Evolutionary conservation across 2,797 vertebrate genomes (phyloP).

Genomic region (Xenentodon cancila): DNA sequence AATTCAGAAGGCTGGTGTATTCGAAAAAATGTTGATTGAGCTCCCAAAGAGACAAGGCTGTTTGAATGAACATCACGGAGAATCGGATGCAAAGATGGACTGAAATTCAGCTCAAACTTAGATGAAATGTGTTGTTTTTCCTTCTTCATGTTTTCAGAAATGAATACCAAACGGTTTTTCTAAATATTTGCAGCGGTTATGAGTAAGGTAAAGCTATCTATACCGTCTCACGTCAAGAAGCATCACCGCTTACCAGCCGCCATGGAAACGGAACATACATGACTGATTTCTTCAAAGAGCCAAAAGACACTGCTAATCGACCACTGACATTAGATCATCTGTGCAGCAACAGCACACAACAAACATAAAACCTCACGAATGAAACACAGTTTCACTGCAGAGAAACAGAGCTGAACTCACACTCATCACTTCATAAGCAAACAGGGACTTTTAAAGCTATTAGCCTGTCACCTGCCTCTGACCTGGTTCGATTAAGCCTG

Average conservation of each 20-base stretch:
- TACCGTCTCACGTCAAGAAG: background rate
- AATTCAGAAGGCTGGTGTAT: slow-evolving; percentile 9
- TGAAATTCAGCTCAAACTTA: slow-evolving; percentile 4
- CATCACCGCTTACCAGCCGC: slow-evolving; percentile 54
- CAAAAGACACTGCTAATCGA: slow-evolving; percentile 48
- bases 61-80: background rate
- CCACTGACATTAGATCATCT: slow-evolving; percentile 7
- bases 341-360: background rate
- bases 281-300: slow-evolving; percentile 24
- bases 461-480: slow-evolving; percentile 47
- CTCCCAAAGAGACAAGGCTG: slow-evolving; percentile 14
- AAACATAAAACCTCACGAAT: slow-evolving; percentile 15
- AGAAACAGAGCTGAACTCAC: slow-evolving; percentile 15
- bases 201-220: slow-evolving; percentile 11
- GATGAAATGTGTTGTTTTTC: background rate
- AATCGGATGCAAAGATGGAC: slow-evolving; percentile 10
- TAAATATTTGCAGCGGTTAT: slow-evolving; percentile 12
- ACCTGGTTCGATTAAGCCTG: too few relatives aligned
- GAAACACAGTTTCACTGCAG: slow-evolving; percentile 1
- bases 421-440: slow-evolving; percentile 50
- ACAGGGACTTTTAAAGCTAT: slow-evolving; percentile 41
- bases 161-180: background rate
- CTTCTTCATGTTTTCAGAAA: slow-evolving; percentile 28
- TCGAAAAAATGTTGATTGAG: slow-evolving; percentile 11
- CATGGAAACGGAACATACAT: slow-evolving; percentile 44